Evolutionary conservation across 2,797 vertebrate genomes (phyloP).

Genomic region (Pogonophryne albipinna): DNA sequence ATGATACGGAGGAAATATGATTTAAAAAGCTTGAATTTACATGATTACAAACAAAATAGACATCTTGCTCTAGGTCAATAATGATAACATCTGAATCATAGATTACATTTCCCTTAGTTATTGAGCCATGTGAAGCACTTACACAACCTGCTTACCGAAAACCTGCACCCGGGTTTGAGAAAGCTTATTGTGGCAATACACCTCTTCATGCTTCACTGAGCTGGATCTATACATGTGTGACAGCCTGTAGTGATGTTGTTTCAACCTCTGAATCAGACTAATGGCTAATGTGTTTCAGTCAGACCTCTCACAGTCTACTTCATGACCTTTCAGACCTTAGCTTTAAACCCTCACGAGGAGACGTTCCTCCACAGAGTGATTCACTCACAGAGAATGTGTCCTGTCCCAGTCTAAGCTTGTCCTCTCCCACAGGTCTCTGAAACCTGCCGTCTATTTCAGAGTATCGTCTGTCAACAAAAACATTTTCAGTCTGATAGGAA

Average conservation of each 20-base stretch:
- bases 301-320: conserved; percentile 41
- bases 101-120: conserved; percentile 1
- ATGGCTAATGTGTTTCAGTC: conserved; percentile 58
- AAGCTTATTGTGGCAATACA: conserved; percentile 25
- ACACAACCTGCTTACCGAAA: conserved; percentile 3
- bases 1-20: neutral
- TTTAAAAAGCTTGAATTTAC: conserved; percentile 13
- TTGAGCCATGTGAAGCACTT: conserved; percentile 18
- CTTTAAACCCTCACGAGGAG: conserved; percentile 40
- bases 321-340: conserved; percentile 56
- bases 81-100: conserved; percentile 15
- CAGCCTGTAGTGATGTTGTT: conserved; percentile 53
- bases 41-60: conserved; percentile 13
- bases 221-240: conserved; percentile 44
- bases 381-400: conserved; percentile 66
- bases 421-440: conserved; percentile 47
- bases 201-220: conserved; percentile 38
- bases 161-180: conserved; percentile 1
- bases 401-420: conserved; percentile 66
- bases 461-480: conserved; percentile 45
- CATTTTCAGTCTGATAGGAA: conserved; percentile 5
- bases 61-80: neutral
- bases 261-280: conserved; percentile 58
- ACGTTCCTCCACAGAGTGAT: conserved; percentile 59
- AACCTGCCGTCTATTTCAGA: conserved; percentile 17